Base-by-base conservation (phyloP, 2,888 invertebrate genomes). In the Eugnorisma glareosa region DNA sequence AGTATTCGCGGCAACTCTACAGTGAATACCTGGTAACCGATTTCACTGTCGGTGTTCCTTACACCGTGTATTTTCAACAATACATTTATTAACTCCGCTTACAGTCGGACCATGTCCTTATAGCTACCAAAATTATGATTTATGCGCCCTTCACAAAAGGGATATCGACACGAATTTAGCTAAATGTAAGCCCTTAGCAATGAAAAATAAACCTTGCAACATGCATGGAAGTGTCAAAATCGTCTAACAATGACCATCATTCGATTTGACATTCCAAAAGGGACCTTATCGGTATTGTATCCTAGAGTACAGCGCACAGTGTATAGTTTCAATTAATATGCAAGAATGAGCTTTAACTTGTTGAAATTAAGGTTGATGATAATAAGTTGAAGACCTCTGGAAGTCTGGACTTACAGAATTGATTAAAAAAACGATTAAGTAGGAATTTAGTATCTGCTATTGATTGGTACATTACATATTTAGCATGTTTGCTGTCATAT, bases 71-170 rank as follows among this genome's bases (percentile, higher is more conserved):
- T n/a, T n/a, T n/a, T n/a, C 1, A 40, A 31, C 15, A 15, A n/a
- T 8, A 28, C 11, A 24, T 51, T 10, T 7, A 15, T 18, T 54
- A 2, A 57, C 1, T 24, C 59, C 75, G 82, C 79, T 84, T 1
- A 45, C 79, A 67, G n/a, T 79, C 37, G 59, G 35, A 74, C 85
- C 73, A 28, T 1, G 24, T 18, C 85, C n/a, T 79, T 82, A 82
- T 66, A 35, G 15, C 11, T 28, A 69, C 70, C 59, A 73, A 84
- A 84, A 79, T 79, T 79, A 84, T 84, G 82, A 84, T 82, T 74
- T 69, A 84, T 79, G 35, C 43, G 71, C 73, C 66, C 85, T 77
- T 75, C 75, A 63, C 51, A 70, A 54, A 67, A 81, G 73, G 48
- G 31, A 72, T 66, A 83, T 81, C 70, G 72, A 68, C 72, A 74